phyloP scores from a whole-genome alignment of 1,140 invertebrate genomes.

The Monochamus saltuarius region DNA sequence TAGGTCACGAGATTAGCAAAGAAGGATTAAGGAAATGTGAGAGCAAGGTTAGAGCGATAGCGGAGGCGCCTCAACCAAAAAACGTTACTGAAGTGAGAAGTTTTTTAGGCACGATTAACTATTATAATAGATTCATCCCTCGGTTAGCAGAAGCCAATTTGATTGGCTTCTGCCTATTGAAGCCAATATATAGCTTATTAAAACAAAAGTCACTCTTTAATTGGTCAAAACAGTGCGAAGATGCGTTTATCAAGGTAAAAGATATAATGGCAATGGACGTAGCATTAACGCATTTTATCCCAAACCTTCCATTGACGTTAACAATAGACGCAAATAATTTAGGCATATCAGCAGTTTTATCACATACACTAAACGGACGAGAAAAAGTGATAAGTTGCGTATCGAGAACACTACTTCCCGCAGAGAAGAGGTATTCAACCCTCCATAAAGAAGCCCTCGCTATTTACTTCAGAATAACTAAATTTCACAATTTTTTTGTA shows the following conservation, averaged over 20 bases:
- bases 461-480: conserved; percentile 47
- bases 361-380: conserved; percentile 48
- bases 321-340: conserved; percentile 28
- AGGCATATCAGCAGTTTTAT: conserved; percentile 31
- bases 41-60: conserved; percentile 42
- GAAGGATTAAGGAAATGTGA: no score
- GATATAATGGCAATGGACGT: conserved; percentile 38
- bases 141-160: conserved; percentile 33
- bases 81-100: conserved; percentile 38
- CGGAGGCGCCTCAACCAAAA: conserved; percentile 29
- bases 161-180: no score
- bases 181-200: conserved; percentile 43
- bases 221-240: conserved; percentile 32
- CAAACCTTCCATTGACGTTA: conserved; percentile 24
- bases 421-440: conserved; percentile 40
- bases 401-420: conserved; percentile 31
- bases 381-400: conserved; percentile 43
- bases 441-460: conserved; percentile 46
- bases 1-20: conserved; percentile 35
- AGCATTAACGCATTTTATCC: conserved; percentile 33
- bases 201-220: conserved; percentile 29
- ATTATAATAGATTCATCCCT: conserved; percentile 45
- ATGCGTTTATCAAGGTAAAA: conserved; percentile 38
- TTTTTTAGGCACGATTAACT: conserved; percentile 50
- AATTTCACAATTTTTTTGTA: conserved; percentile 57